Evolutionary conservation across 2,797 vertebrate genomes (phyloP), one percentile per base, ranked within the genome.

Genomic region (Alouatta caraya): DNA sequence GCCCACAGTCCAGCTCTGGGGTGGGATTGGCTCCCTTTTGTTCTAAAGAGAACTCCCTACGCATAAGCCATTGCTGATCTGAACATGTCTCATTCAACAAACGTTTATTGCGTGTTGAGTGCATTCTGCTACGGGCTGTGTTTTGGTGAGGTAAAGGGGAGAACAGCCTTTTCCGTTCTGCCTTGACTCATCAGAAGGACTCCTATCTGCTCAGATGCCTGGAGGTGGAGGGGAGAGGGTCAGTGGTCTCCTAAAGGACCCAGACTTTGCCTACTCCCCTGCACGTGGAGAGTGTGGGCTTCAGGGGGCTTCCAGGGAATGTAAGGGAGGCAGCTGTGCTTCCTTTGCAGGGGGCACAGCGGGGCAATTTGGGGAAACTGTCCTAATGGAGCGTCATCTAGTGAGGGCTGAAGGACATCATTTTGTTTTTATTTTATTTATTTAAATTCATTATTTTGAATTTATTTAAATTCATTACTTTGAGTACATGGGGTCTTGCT

Each of bases 341-440:
- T 50, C 46, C 48, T 78, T 24, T 10, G 2, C 21, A 21, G 19
- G 42, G 57, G 44, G 37, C 52, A 0, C 64, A 10, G 42, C 13
- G 39, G n/a, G 24, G n/a, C 8, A 4, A 26, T 11, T 22, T 64
- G 59, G 42, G 85, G 89, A 70, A 8, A 3, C 13, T 8, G 1
- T 28, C 12, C 42, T 17, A 12, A 0, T 7, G 33, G 37, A 6
- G 7, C 0, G 0, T 33, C n/a, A 28, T 5, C 2, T 0, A 24
- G 44, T 52, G 9, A 3, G 64, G 70, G 42, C 24, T 10, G 5
- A 9, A 13, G 67, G 44, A 8, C 64, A n/a, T n/a, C 33, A 19
- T n/a, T 67, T n/a, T 67, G 15, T n/a, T 67, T 67, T 67, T 67
- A 67, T 67, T n/a, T 67, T 67, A n/a, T 67, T 67, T 67, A n/a